Evolutionary conservation across 1,140 invertebrate genomes (phyloP).

Genomic region (Pseudomyrmex dendroicus): DNA sequence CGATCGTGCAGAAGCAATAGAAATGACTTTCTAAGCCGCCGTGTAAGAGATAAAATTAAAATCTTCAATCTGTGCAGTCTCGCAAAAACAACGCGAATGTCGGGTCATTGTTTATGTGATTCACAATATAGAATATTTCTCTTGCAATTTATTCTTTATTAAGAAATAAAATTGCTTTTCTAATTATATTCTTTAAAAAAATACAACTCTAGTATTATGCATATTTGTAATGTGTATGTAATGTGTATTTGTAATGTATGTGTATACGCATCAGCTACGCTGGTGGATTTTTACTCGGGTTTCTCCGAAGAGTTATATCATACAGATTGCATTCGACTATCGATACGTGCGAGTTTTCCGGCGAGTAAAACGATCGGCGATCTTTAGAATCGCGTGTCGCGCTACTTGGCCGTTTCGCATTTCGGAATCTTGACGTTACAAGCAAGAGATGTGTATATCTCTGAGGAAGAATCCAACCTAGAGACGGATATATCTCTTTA

Average conservation of each 20-base stretch:
- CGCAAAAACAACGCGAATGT: not conserved
- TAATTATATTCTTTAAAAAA: too few species aligned
- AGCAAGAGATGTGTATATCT: slow-evolving; percentile 42
- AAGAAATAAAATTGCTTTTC: not conserved
- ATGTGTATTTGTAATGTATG: too few species aligned
- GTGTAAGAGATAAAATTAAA: not conserved
- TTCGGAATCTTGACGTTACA: slow-evolving; percentile 50
- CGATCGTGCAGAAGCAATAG: not conserved
- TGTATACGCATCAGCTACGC: not conserved
- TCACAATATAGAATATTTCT: not conserved
- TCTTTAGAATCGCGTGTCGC: slow-evolving; percentile 16
- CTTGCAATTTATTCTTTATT: not conserved
- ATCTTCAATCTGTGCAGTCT: slow-evolving; percentile 1
- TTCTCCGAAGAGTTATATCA: not conserved
- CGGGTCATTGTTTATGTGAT: not conserved
- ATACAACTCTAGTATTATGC: too few species aligned
- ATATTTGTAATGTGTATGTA: too few species aligned
- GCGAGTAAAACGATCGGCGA: slow-evolving; percentile 31
- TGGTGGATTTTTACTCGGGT: slow-evolving; percentile 24
- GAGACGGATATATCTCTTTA: not conserved
- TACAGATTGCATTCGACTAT: slow-evolving; percentile 12
- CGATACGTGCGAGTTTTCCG: not conserved
- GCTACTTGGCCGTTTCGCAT: slow-evolving; percentile 49
- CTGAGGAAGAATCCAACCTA: not conserved
- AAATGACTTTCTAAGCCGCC: not conserved